Base-by-base conservation (phyloP, 2,888 invertebrate genomes). In the Euspilapteryx auroguttella region DNA sequence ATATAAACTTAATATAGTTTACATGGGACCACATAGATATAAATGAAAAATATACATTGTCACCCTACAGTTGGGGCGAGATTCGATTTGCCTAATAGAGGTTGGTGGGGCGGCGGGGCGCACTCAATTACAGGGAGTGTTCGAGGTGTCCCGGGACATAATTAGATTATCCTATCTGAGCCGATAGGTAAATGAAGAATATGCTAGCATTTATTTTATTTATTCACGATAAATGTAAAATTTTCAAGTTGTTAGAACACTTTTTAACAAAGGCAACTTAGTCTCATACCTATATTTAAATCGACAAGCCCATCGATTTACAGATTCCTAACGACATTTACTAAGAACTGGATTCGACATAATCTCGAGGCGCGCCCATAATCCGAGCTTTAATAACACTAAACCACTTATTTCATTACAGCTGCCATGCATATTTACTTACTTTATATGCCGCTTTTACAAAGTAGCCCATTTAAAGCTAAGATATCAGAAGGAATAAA, bases 1-100 rank as follows among this genome's bases (percentile, higher is more conserved):
- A n/a, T n/a, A n/a, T n/a, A n/a, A n/a, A n/a, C n/a, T n/a, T n/a
- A n/a, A n/a, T n/a, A n/a, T n/a, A n/a, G n/a, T n/a, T n/a, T n/a
- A n/a, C n/a, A n/a, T n/a, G n/a, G n/a, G n/a, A n/a, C n/a, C n/a
- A n/a, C n/a, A n/a, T n/a, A n/a, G n/a, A n/a, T n/a, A n/a, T 17
- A 17, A 17, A 17, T 8, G 5, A 17, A 17, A 17, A 17, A 17
- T 17, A 17, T 17, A n/a, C 21, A 20, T 21, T 4, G 28, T 14
- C 22, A 23, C 28, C 28, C 28, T 22, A 22, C 14, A 3, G n/a
- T 17, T 6, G 17, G 8, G 27, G 27, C 40, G 38, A 63, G 62
- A 71, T 75, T 75, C 73, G 71, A 73, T 75, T 75, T 75, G 71
- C 73, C 73, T 75, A 75, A 75, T 73, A 73, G 69, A 48, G 55